Conservation (phyloP, 2,113 vertebrate species). For the Ictalurus punctatus region DNA sequence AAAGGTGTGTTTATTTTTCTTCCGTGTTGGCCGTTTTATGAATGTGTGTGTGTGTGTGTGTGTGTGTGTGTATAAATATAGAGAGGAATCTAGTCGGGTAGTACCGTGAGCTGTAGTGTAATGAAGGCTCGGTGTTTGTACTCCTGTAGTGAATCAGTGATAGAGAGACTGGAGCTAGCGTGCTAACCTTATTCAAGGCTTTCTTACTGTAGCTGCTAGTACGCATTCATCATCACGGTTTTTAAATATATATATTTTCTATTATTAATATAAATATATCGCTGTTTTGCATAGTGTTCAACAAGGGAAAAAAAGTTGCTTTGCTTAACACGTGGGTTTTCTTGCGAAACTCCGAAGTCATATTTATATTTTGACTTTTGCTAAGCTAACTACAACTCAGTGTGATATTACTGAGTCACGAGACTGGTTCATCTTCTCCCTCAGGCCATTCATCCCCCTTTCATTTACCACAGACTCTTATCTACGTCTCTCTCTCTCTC, state of each 20-base stretch:
- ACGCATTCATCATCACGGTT: background rate
- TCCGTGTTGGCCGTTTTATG: no score
- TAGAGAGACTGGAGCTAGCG: constrained; percentile 27
- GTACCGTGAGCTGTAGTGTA: background rate
- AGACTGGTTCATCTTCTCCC: background rate
- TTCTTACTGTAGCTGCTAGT: background rate
- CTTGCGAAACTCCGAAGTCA: background rate
- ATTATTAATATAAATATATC: no score
- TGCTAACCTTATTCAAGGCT: constrained; percentile 15
- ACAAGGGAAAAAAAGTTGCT: constrained; percentile 2
- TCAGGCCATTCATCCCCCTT: background rate
- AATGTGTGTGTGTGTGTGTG: background rate
- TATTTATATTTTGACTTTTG: constrained; percentile 5
- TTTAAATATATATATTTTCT: no score
- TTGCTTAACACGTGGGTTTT: background rate
- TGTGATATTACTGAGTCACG: background rate
- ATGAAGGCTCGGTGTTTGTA: constrained; percentile 15
- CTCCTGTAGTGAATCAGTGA: background rate
- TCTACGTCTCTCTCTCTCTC: no score
- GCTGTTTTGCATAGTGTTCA: background rate
- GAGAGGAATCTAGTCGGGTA: background rate
- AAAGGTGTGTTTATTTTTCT: background rate
- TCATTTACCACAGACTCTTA: background rate
- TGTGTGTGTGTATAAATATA: background rate
- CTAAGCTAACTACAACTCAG: background rate